Percentiles rank a stretch among this genome's conserved stretches.
Conservation (phyloP, 2,888 invertebrate species). For the Micropterix aruncella region DNA sequence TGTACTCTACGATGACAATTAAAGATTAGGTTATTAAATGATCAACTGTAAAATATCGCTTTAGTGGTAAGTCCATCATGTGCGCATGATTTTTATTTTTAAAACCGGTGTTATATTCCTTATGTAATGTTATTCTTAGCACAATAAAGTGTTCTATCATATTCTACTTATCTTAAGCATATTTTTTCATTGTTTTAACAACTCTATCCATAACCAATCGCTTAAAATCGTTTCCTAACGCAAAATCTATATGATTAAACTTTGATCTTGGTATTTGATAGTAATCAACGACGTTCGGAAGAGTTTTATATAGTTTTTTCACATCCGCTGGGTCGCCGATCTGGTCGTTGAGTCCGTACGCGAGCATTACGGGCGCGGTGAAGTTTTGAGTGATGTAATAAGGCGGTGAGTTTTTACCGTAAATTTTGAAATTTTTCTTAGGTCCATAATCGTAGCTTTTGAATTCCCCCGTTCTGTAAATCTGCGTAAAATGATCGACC, state of each 20-base stretch:
- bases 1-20: too few relatives aligned
- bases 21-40: too few relatives aligned
- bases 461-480: conserved; percentile 15
- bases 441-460: conserved; percentile 19
- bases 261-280: conserved; percentile 1
- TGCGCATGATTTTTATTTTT: too few relatives aligned
- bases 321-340: conserved; percentile 17
- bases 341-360: conserved; percentile 18
- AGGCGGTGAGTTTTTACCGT: conserved; percentile 16
- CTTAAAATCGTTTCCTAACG: background rate
- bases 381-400: conserved; percentile 18
- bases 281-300: conserved; percentile 18
- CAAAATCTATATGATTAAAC: background rate
- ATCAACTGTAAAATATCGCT: too few relatives aligned
- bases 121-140: too few relatives aligned
- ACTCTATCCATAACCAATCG: background rate
- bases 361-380: conserved; percentile 16
- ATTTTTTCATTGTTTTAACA: background rate
- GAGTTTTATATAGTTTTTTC: conserved; percentile 10
- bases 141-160: too few relatives aligned
- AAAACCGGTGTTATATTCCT: too few relatives aligned
- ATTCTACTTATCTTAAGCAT: too few relatives aligned
- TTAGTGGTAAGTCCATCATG: too few relatives aligned
- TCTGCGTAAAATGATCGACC: conserved; percentile 18
- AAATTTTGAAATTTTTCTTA: conserved; percentile 14